These are phyloP conservation scores for Hyposoter dolosus DNA, from an alignment of 2,888 invertebrate genomes.

Conservation along the genomic window DNA sequence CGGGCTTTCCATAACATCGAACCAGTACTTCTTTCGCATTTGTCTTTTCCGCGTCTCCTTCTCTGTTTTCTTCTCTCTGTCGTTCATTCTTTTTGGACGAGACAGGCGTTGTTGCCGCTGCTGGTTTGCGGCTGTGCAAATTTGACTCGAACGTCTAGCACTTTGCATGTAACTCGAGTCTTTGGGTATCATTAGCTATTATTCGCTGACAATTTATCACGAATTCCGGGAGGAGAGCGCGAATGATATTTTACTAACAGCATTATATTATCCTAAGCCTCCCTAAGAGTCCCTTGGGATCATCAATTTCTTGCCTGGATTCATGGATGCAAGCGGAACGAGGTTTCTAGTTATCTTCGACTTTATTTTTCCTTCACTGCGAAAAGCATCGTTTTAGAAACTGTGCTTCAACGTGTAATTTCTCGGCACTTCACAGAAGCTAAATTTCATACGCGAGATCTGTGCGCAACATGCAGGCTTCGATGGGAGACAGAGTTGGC, in stretches of 20 bases:
- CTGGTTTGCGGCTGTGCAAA: constrained; percentile 29
- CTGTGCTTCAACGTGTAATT: neutral
- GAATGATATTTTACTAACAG: constrained; percentile 56
- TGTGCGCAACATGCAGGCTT: constrained; percentile 29
- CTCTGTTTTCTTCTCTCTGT: constrained; percentile 1
- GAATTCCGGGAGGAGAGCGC: constrained; percentile 74
- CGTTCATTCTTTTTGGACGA: neutral
- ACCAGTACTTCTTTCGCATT: constrained; percentile 30
- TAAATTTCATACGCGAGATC: neutral
- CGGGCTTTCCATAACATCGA: constrained; percentile 45
- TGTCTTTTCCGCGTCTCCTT: neutral
- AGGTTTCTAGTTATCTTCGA: neutral
- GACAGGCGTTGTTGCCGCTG: constrained; percentile 24
- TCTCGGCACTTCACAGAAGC: neutral
- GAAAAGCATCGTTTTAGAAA: neutral
- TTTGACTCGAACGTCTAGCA: constrained; percentile 49
- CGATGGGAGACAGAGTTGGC: constrained; percentile 72
- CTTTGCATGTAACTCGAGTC: constrained; percentile 60
- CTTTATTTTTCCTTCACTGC: neutral
- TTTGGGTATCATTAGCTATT: constrained; percentile 72
- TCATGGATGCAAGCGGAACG: neutral
- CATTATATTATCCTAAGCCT: constrained; percentile 53
- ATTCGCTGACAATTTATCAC: constrained; percentile 79
- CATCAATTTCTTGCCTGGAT: constrained; percentile 47
- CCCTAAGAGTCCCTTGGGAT: constrained; percentile 38